Percentiles rank a stretch among this genome's conserved stretches.
phyloP scores from a whole-genome alignment of 2,797 vertebrate species.

The Enteromius viviparus region DNA sequence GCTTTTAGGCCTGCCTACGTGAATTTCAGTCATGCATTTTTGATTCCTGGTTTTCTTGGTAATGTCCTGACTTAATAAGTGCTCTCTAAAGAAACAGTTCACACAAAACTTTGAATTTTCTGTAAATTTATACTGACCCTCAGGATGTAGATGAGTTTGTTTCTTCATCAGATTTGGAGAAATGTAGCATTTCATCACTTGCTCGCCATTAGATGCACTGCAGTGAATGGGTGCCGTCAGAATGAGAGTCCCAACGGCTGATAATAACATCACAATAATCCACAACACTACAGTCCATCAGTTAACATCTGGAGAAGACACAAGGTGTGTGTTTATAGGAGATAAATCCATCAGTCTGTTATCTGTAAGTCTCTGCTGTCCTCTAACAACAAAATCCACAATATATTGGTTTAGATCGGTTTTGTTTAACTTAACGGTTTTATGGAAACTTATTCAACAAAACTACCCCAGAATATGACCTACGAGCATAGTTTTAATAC shows the following conservation, averaged over 20 bases:
- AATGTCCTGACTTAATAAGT: neutral
- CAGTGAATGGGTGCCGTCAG: neutral
- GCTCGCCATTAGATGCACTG: neutral
- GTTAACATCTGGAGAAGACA: neutral
- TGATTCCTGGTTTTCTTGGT: neutral
- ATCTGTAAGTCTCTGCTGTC: neutral
- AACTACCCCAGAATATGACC: too few species aligned
- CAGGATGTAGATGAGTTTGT: neutral
- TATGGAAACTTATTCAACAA: too few species aligned
- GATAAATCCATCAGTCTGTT: neutral
- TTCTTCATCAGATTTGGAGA: neutral
- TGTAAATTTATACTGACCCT: neutral
- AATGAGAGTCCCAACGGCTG: neutral
- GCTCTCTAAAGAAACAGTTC: neutral
- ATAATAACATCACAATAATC: neutral
- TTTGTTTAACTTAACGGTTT: neutral
- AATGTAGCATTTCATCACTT: neutral
- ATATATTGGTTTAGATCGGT: neutral
- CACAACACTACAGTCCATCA: neutral
- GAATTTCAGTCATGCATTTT: neutral
- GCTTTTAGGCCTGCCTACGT: neutral
- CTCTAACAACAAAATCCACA: neutral
- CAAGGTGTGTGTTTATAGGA: neutral
- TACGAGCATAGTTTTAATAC: too few species aligned
- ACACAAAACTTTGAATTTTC: neutral